A percentile compares a stretch with the other conserved stretches of the same genome.
These are phyloP conservation scores for Phalangium opilio DNA, from an alignment of 2,888 invertebrate genomes.

Conservation along the genomic window DNA sequence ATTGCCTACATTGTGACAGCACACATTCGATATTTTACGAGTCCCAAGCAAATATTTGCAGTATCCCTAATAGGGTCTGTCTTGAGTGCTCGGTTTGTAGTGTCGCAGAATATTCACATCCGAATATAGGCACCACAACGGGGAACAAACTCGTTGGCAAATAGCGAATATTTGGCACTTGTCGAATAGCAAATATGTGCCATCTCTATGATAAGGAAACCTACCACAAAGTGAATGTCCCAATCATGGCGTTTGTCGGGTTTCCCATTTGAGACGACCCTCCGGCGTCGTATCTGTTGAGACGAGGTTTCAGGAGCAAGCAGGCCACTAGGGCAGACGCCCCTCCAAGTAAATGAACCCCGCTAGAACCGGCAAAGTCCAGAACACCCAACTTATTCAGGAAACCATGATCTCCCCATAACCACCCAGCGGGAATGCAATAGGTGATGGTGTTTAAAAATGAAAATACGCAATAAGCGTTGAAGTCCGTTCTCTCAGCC, in stretches of 20 bases:
- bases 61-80: no score
- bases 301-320: constrained; percentile 33
- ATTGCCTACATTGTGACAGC: no score
- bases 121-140: no score
- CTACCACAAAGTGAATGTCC: constrained; percentile 26
- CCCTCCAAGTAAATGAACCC: constrained; percentile 59
- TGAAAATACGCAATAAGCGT: constrained; percentile 55
- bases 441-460: constrained; percentile 75
- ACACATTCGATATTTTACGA: no score
- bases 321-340: constrained; percentile 68
- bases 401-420: constrained; percentile 44
- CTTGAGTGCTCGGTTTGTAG: no score
- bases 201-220: no score
- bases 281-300: constrained; percentile 20
- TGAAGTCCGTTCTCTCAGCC: constrained; percentile 20
- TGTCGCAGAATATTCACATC: no score
- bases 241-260: constrained; percentile 20
- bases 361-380: constrained; percentile 77
- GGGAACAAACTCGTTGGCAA: no score
- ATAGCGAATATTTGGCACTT: no score
- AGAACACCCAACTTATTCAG: constrained; percentile 65
- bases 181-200: no score
- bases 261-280: constrained; percentile 20
- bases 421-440: constrained; percentile 59
- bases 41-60: no score